A percentile compares a stretch with the other conserved stretches of the same genome.
These are phyloP conservation scores for Rhopalosiphum nymphaeae DNA, from an alignment of 2,888 invertebrate genomes.

Conservation along the genomic window DNA sequence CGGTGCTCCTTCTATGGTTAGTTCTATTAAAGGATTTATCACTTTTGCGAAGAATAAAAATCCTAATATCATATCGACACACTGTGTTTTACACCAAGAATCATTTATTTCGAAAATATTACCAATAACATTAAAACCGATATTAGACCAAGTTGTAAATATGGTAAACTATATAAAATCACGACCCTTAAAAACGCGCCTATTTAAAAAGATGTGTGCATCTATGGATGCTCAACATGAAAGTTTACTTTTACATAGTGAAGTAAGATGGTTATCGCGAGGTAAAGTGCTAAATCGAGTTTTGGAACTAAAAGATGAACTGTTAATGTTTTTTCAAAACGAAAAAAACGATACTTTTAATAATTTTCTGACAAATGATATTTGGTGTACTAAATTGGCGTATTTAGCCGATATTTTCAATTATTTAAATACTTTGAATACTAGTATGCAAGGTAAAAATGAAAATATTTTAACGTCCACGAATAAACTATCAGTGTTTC, in stretches of 20 bases:
- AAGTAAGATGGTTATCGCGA: slow-evolving; percentile 31
- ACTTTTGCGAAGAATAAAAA: slow-evolving; percentile 19
- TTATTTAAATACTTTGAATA: slow-evolving; percentile 35
- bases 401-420: slow-evolving; percentile 35
- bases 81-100: slow-evolving; percentile 18
- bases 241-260: slow-evolving; percentile 37
- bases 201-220: slow-evolving; percentile 32
- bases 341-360: slow-evolving; percentile 19
- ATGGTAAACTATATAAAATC: slow-evolving; percentile 4
- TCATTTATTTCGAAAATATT: slow-evolving; percentile 29
- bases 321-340: slow-evolving; percentile 43
- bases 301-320: slow-evolving; percentile 30
- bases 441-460: slow-evolving; percentile 19
- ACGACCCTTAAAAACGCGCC: slow-evolving; percentile 17
- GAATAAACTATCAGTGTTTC: not conserved
- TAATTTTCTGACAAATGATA: slow-evolving; percentile 16
- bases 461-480: slow-evolving; percentile 21
- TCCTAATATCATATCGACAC: slow-evolving; percentile 7
- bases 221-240: slow-evolving; percentile 11
- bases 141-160: not conserved
- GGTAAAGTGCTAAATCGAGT: slow-evolving; percentile 19
- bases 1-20: slow-evolving; percentile 34
- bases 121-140: not conserved
- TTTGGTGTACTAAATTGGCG: slow-evolving; percentile 32
- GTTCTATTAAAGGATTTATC: slow-evolving; percentile 23